Evolutionary conservation across 2,888 invertebrate genomes (phyloP), one percentile per base, ranked within the genome.

Genomic region (Nephrocerus scutellatus): DNA sequence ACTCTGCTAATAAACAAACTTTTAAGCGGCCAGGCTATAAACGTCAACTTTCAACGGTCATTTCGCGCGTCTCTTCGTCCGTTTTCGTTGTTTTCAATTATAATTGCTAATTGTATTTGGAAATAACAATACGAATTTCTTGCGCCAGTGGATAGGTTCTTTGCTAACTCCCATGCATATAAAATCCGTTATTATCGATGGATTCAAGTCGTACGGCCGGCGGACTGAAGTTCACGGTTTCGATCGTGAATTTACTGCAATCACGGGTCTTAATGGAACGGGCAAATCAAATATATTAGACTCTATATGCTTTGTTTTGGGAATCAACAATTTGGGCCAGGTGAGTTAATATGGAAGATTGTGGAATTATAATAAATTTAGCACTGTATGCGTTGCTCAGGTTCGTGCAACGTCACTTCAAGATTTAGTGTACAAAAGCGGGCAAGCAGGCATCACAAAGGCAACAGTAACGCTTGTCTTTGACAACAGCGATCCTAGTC

Each of bases 201-300:
- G 98, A 30, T 98, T 99, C 63, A 98, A 98, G 70, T 97, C 97
- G 0, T 98, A 98, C 59, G 95, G 93, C 0, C 83, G 85, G 52
- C 74, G 90, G 50, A 91, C 92, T 0, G 91, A 91, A 70, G 80
- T 98, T 34, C 81, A 79, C 47, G 89, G 86, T 3, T 97, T 98
- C 63, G 97, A 98, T 71, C 78, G 78, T 0, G 80, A 88, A 66
- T 98, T 98, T 64, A 98, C 97, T 59, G 98, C 97, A 4, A 97
- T 98, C 37, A 97, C 97, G 10, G 98, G 97, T 2, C 71, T 97
- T 30, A 98, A 98, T 70, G 97, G 97, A 6, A 92, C 90, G 49
- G 97, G 97, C 22, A 97, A 97, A 70, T 96, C 95, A 1, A 97
- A 97, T 61, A 89, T 98, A 60, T 74, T 98, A 42, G 98, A 98